Evolutionary conservation across 2,113 vertebrate species (phyloP), one percentile per base, ranked within the genome.

Genomic region (Saccopteryx bilineata): DNA sequence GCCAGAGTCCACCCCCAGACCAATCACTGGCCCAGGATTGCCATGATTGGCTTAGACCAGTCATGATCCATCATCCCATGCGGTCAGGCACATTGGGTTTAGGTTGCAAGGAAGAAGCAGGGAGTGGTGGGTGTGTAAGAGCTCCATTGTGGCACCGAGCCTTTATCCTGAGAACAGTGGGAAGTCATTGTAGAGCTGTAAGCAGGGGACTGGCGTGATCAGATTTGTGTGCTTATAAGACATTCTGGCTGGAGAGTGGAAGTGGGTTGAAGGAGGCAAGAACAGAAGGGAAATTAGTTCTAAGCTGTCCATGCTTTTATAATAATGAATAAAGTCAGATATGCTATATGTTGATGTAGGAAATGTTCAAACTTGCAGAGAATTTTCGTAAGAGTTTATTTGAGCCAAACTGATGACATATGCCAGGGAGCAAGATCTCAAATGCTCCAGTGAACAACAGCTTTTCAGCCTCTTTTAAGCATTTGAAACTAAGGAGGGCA

Each of bases 141-240:
- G 4, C 4, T 3, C 7, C 48, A 9, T 0, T 23, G 61, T 79
- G 56, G 15, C 0, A 18, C 12, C 8, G 24, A 75, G 31, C 5
- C 81, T 95, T 87, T 50, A 15, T 66, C 39, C 56, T 18, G 33
- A 84, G 63, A 79, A 61, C 83, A 33, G 50, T 0, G 26, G 33
- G 68, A 19, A 88, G 66, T 39, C 54, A 15, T 5, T 39, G 76
- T 2, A 50, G 50, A 72, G 12, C 58, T 74, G 61, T 54, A 46
- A 72, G 61, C 31, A 28, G 74, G 6, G 50, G 3, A 19, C 12
- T 0, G 10, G 60, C 50, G 7, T 7, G 50, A 18, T 80, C 8
- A n/a, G 39, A 85, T 81, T 63, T 87, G 50, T 48, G 26, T 60
- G 90, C 89, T 83, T 72, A 83, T 72, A 88, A 75, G 63, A 75